Conservation (phyloP, 2,113 vertebrate species). For the Nerophis ophidion region DNA sequence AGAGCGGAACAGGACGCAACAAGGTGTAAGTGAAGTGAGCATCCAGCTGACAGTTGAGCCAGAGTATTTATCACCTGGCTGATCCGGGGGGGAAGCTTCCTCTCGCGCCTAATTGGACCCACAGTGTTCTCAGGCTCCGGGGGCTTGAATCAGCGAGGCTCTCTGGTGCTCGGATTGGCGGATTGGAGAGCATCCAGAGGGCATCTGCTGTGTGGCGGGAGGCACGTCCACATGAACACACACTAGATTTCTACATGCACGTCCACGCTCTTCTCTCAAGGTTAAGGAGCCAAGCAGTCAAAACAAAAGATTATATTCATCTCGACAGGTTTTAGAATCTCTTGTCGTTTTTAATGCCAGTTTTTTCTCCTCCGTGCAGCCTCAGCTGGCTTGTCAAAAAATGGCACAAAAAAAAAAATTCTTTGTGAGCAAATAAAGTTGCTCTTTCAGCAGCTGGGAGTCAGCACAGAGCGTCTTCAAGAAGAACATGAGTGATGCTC, state of each 20-base stretch:
- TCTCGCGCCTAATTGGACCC: constrained; percentile 55
- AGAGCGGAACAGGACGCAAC: constrained; percentile 31
- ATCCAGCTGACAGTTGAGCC: constrained; percentile 32
- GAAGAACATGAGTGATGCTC: not conserved
- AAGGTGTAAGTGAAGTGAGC: constrained; percentile 17
- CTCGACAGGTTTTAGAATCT: constrained; percentile 18
- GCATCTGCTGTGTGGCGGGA: constrained; percentile 18
- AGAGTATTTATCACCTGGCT: constrained; percentile 28
- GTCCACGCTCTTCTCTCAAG: not conserved
- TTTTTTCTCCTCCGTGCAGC: constrained; percentile 18
- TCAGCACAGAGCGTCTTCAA: not conserved
- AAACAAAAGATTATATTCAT: not conserved
- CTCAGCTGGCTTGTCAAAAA: constrained; percentile 27
- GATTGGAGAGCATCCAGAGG: constrained; percentile 48
- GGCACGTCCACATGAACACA: too few species aligned
- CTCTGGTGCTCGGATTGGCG: constrained; percentile 5
- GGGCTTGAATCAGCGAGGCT: constrained; percentile 22
- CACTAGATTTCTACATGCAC: not conserved
- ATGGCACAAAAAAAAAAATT: not conserved
- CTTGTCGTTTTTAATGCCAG: constrained; percentile 9
- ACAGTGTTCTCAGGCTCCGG: constrained; percentile 20
- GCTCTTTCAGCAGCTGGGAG: constrained; percentile 2
- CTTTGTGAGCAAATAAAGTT: constrained; percentile 5
- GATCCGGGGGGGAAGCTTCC: constrained; percentile 39
- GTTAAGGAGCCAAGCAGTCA: not conserved